These are phyloP conservation scores for Ispidina picta DNA, from an alignment of 2,797 vertebrate species.

Conservation along the genomic window DNA sequence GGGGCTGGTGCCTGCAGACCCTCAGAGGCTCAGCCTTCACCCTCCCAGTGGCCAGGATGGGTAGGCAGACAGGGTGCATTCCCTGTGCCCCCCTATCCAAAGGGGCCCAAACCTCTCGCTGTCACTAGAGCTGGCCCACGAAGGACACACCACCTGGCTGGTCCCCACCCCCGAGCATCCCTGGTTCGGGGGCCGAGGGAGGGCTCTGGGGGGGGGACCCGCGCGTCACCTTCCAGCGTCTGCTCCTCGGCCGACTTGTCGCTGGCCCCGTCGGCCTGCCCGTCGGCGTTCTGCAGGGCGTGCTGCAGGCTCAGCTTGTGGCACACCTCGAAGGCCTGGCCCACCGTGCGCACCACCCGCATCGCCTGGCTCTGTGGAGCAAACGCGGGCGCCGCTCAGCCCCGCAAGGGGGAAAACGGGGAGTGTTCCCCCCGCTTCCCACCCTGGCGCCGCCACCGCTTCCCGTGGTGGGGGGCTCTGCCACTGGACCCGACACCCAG, in stretches of 20 bases:
- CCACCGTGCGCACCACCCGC: slow-evolving; percentile 86
- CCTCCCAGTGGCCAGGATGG: accelerated
- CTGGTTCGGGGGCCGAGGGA: accelerated
- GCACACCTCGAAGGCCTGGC: slow-evolving; percentile 90
- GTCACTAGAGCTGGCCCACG: accelerated
- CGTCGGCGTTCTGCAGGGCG: slow-evolving; percentile 78
- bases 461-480: not conserved
- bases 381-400: accelerated
- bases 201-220: not conserved
- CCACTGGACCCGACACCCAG: accelerated
- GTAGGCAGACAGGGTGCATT: not conserved
- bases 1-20: not conserved
- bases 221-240: slow-evolving; percentile 71
- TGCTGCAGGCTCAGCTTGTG: slow-evolving; percentile 89
- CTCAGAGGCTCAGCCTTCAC: not conserved
- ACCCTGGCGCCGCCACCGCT: accelerated
- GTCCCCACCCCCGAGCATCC: not conserved
- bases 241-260: slow-evolving; percentile 82
- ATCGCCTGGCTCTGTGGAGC: slow-evolving; percentile 83
- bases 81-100: accelerated
- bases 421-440: not conserved
- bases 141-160: not conserved
- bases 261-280: slow-evolving; percentile 80
- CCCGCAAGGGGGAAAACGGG: accelerated
- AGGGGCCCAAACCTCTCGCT: accelerated